Evolutionary conservation across 2,797 vertebrate species (phyloP), one percentile per base, ranked within the genome.

Genomic region (Myotis vivesi): DNA sequence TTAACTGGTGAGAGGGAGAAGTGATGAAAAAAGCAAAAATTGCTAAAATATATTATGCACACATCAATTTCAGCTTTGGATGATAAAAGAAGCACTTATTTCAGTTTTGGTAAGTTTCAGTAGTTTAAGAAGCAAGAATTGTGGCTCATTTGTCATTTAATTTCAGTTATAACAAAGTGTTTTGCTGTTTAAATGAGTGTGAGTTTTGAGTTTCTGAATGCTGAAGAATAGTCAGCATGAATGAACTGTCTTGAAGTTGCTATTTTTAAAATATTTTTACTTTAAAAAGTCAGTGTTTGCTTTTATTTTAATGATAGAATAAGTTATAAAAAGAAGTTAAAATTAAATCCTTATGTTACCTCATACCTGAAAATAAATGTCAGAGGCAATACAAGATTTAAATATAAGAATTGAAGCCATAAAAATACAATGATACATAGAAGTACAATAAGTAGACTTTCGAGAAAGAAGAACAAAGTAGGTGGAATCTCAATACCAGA

Each of bases 331-430:
- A 82, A 28, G 38, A 88, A 92, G 75, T 92, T 86, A 85, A 89
- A 94, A 77, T 96, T 85, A 96, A 92, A 53, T 76, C 33, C 79
- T 86, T 96, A 79, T 73, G 53, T 94, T 69, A 91, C 8, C 62
- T 59, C 8, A 30, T 51, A 88, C 25, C n/a, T 86, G 75, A 76
- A 57, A 82, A 75, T 79, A 86, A 95, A 53, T 79, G 75, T 91
- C 64, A 68, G 75, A 91, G 68, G 41, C 49, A 83, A 66, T 17
- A 75, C 41, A 89, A 93, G 75, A 46, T 77, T 53, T 49, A 53
- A 93, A 73, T 72, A 11, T 38, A 73, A 38, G 64, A 91, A 49
- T 12, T 28, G n/a, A 89, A 89, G 23, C 15, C 44, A n/a, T 89
- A 5, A 92, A 91, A 83, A 30, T 75, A 71, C 44, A 84, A 36